These are phyloP conservation scores for Euschistus heros DNA, from an alignment of 1,140 invertebrate genomes.

Conservation along the genomic window DNA sequence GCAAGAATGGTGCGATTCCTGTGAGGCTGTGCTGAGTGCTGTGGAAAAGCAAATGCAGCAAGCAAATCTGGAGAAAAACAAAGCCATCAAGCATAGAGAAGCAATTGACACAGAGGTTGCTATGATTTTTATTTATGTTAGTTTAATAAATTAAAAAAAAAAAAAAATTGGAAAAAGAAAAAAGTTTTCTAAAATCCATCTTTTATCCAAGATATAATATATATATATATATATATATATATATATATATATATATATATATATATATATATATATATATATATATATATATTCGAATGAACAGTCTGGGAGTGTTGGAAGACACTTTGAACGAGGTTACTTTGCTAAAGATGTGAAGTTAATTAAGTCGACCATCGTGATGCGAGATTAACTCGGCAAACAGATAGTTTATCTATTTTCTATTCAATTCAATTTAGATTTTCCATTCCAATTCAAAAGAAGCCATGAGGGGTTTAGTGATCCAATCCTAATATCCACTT, in stretches of 20 bases:
- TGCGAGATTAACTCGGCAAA: too few species aligned
- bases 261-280: not conserved
- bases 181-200: not conserved
- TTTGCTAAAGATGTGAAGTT: too few species aligned
- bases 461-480: too few species aligned
- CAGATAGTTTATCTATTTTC: too few species aligned
- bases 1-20: conserved; percentile 84
- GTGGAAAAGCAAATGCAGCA: conserved; percentile 81
- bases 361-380: too few species aligned
- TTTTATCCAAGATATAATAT: not conserved
- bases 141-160: not conserved
- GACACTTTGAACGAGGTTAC: too few species aligned
- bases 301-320: too few species aligned
- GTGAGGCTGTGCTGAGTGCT: conserved; percentile 74
- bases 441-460: too few species aligned
- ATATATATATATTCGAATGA: too few species aligned
- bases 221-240: not conserved
- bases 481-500: too few species aligned
- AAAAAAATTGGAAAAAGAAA: not conserved
- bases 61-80: conserved; percentile 77
- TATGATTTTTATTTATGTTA: conserved; percentile 13
- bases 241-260: not conserved
- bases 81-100: conserved; percentile 65
- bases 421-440: too few species aligned
- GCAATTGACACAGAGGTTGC: conserved; percentile 75